phyloP scores from a whole-genome alignment of 2,888 invertebrate species.

The Diarsia rubi region DNA sequence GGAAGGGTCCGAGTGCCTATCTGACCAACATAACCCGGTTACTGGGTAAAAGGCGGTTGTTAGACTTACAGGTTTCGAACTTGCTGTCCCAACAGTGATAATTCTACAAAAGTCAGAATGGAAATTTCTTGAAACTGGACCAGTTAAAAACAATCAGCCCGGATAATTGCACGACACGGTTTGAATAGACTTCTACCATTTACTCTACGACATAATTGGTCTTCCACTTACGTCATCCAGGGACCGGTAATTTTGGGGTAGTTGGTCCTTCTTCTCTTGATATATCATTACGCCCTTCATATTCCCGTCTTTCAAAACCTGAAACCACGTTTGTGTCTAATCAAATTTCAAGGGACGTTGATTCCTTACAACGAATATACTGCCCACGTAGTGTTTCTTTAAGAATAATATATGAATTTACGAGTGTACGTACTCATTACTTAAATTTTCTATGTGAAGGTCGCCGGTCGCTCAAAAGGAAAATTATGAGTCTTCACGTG shows the following conservation, averaged over 20 bases:
- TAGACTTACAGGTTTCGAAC: neutral
- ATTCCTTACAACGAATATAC: neutral
- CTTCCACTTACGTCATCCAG: neutral
- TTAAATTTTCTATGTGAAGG: neutral
- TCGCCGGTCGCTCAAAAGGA: neutral
- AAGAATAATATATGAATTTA: constrained; percentile 9
- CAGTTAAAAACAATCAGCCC: neutral
- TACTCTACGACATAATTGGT: neutral
- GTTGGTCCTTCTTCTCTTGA: neutral
- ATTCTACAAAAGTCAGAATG: neutral
- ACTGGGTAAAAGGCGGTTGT: too few species aligned
- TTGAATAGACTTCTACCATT: neutral
- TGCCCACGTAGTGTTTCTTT: neutral
- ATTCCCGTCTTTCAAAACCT: too few species aligned
- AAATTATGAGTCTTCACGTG: constrained; percentile 5
- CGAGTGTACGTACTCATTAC: neutral
- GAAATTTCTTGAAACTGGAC: neutral
- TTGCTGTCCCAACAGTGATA: neutral
- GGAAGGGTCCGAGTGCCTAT: neutral
- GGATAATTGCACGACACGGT: neutral
- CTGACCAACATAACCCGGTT: neutral
- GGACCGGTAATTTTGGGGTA: neutral
- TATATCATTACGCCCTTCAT: neutral
- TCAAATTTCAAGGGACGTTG: neutral
- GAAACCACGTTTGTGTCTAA: neutral